Base-by-base conservation (phyloP, 2,797 vertebrate genomes). In the Anisognathus igniventris region DNA sequence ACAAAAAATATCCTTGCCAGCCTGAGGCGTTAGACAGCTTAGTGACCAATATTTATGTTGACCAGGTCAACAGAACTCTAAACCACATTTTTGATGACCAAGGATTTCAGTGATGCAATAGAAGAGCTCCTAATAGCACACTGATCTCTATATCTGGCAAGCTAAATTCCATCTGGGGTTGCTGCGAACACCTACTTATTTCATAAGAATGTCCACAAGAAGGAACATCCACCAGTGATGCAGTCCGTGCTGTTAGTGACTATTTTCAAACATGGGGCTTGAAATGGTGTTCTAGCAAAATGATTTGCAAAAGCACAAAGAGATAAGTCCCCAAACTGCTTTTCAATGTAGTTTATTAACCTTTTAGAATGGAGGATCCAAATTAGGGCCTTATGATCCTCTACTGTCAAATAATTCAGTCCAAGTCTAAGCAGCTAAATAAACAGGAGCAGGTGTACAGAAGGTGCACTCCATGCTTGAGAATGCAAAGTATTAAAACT, bases 381-480 rank as follows among this genome's bases (percentile, higher is more conserved):
- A 88, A 86, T 50, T 47, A 83, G 80, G 77, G 86, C 42, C 60
- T 91, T 51, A 50, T 12, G 74, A 90, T 77, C 58, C 35, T 35
- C 39, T 79, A 94, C 78, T 51, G 64, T 39, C 86, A 92, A 92
- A 81, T 57, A 67, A 80, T 75, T 91, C 65, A 88, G 84, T 70
- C 50, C 60, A 90, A 74, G 75, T 80, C 23, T 72, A 91, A 87
- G 72, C 35, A 93, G 79, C 92, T 94, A 96, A 76, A 90, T 75
- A 47, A 88, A 84, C 64, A 51, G 72, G 60, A 93, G 83, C 60
- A 74, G 40, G 66, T 67, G 78, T 75, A 96, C 37, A 73, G 67
- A 71, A 80, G 35, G 33, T 54, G 85, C 56, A 66, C 90, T 90
- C 88, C 93, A 81, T 84, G 90, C 82, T 92, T 90, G 61, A 95